Evolutionary conservation across 2,797 vertebrate species (phyloP), one percentile per base, ranked within the genome.

Genomic region (Gobio occitaniae): DNA sequence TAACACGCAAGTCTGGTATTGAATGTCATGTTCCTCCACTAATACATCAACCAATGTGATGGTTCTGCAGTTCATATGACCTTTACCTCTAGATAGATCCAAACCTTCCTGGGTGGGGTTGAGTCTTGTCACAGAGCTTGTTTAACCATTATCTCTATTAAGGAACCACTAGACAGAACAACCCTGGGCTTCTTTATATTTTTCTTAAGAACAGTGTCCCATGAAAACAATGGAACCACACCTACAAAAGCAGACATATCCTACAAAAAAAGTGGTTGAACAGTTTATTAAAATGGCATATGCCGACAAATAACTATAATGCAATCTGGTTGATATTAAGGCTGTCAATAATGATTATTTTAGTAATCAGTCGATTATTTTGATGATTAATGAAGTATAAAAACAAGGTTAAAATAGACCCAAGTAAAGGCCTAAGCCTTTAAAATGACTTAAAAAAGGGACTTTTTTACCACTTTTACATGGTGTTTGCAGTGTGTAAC

Each of bases 131-230:
- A 65, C 41, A 50, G 0, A 68, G 61, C 44, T 12, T 41, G 52
- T 80, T 66, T 80, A 66, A 36, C 29, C 17, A 79, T 48, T 15
- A 79, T 66, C 10, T 66, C 17, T 36, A 66, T 68, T 50, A 16
- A 80, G 11, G 2, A 69, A 44, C 48, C 54, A 80, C 78, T 68
- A 69, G 48, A 38, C 21, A 68, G 44, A 68, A 68, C 78, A 66
- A 69, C 19, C 15, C 48, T 54, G 32, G 69, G 12, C 63, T 68
- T 52, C 13, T 36, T 68, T n/a, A 79, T 29, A 80, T 69, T 41
- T 9, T 36, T 78, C n/a, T 78, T 66, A 48, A 48, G 61, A 36
- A 59, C 29, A 48, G 41, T 38, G 17, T 50, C 50, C 61, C 4
- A 52, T 52, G n/a, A 69, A 54, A 69, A 68, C 17, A 68, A 29